Conservation (phyloP, 2,113 vertebrate species). For the Edolisoma coerulescens region DNA sequence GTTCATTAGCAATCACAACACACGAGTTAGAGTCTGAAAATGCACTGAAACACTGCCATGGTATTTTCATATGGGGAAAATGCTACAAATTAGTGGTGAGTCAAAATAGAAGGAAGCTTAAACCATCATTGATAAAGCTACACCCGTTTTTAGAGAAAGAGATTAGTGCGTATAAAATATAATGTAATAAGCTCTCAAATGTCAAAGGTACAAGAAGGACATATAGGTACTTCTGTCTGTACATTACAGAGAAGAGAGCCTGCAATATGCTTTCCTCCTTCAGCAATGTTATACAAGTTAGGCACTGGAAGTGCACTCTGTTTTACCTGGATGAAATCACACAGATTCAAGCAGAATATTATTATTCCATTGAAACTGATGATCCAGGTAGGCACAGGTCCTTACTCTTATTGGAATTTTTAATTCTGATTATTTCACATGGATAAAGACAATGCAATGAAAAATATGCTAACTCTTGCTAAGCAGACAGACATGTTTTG, state of each 20-base stretch:
- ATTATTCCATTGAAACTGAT: neutral
- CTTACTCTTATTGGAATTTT: neutral
- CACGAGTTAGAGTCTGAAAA: neutral
- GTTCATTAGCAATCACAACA: neutral
- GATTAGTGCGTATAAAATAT: neutral
- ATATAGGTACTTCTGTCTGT: neutral
- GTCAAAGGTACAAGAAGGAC: neutral
- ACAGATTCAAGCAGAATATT: neutral
- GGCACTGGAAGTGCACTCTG: neutral
- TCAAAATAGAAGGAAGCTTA: neutral
- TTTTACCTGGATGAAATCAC: neutral
- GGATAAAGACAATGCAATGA: neutral
- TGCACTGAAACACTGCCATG: neutral
- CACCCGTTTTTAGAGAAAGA: neutral
- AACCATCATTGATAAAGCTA: neutral
- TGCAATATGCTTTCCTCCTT: neutral
- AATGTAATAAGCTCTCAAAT: neutral
- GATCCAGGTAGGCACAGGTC: neutral
- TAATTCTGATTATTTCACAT: neutral
- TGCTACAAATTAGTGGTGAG: neutral
- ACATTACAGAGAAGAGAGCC: neutral
- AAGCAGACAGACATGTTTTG: neutral
- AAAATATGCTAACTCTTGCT: neutral
- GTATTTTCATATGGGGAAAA: neutral
- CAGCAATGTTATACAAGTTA: neutral